These are phyloP conservation scores for Hydractinia symbiolongicarpus DNA, from an alignment of 30 jellyfish, hydroid and myxozoan species.

Conservation along the genomic window DNA sequence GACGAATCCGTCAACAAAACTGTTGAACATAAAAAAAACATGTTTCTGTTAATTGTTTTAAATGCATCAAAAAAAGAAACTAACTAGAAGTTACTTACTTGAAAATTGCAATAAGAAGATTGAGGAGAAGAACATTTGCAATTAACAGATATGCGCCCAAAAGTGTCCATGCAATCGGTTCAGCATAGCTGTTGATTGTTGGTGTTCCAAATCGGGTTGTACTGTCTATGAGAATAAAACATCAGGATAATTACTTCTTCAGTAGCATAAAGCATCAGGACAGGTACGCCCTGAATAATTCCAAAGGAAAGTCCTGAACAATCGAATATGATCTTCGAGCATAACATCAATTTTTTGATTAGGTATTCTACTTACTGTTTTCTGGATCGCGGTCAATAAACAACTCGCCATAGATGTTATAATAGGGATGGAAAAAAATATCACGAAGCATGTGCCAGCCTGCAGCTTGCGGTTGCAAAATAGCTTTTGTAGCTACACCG, in stretches of 20 bases:
- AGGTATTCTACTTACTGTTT: background rate
- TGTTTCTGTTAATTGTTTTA: too few relatives aligned
- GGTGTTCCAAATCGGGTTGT: constrained; percentile 42
- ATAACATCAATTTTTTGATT: too few relatives aligned
- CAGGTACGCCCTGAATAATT: background rate
- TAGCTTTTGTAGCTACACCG: constrained; percentile 81
- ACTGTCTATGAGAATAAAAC: constrained; percentile 6
- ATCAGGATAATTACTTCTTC: background rate
- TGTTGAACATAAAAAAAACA: too few relatives aligned
- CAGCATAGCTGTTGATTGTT: constrained; percentile 20
- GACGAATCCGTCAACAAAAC: too few relatives aligned
- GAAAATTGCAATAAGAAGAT: constrained; percentile 39
- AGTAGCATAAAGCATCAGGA: background rate
- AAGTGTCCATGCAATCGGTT: constrained; percentile 25
- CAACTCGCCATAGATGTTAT: constrained; percentile 86
- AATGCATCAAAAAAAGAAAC: too few relatives aligned
- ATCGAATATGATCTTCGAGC: background rate
- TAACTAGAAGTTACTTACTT: constrained; percentile 12
- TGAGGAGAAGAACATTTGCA: constrained; percentile 43
- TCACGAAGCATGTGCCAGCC: constrained; percentile 62
- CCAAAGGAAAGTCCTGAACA: background rate
- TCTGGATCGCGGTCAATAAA: constrained; percentile 72
- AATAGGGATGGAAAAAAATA: constrained; percentile 78
- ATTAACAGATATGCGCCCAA: constrained; percentile 24
- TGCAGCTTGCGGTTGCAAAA: constrained; percentile 43